Evolutionary conservation across 2,797 vertebrate species (phyloP).

Genomic region (Sebastes iracundus): DNA sequence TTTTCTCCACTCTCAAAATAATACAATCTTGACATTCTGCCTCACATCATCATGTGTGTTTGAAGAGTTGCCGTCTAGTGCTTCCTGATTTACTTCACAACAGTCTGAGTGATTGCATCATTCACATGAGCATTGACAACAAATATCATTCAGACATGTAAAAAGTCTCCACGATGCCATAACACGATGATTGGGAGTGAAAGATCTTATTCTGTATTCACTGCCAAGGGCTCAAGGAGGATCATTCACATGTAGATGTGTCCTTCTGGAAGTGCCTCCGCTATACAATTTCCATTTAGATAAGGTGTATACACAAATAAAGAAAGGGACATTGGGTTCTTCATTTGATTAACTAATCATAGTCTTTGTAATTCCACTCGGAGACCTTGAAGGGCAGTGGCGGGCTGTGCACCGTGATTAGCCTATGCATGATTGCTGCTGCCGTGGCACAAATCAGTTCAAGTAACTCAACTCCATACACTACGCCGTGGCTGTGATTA

Average conservation of each 20-base stretch:
- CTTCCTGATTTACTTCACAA: constrained; percentile 70
- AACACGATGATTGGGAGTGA: constrained; percentile 75
- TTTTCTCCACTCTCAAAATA: constrained; percentile 32
- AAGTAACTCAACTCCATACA: constrained; percentile 73
- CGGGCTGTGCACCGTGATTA: constrained; percentile 76
- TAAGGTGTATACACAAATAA: constrained; percentile 80
- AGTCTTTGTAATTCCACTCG: constrained; percentile 84
- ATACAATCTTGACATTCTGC: constrained; percentile 66
- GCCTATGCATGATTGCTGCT: constrained; percentile 75
- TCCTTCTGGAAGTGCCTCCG: constrained; percentile 72
- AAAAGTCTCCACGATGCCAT: constrained; percentile 73
- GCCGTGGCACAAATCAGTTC: constrained; percentile 78
- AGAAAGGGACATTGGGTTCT: constrained; percentile 80
- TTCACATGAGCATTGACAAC: constrained; percentile 67
- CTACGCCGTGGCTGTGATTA: constrained; percentile 78
- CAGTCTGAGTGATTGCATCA: constrained; percentile 72
- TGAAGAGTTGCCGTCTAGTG: constrained; percentile 56
- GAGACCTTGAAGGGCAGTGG: constrained; percentile 74
- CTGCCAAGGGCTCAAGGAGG: constrained; percentile 58
- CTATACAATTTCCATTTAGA: constrained; percentile 82
- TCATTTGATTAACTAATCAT: constrained; percentile 87
- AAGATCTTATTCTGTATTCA: constrained; percentile 74
- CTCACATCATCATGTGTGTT: constrained; percentile 52
- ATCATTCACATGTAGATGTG: constrained; percentile 82
- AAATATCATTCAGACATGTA: constrained; percentile 70